These are phyloP conservation scores for Otis tarda DNA, from an alignment of 2,113 vertebrate genomes.

Conservation along the genomic window DNA sequence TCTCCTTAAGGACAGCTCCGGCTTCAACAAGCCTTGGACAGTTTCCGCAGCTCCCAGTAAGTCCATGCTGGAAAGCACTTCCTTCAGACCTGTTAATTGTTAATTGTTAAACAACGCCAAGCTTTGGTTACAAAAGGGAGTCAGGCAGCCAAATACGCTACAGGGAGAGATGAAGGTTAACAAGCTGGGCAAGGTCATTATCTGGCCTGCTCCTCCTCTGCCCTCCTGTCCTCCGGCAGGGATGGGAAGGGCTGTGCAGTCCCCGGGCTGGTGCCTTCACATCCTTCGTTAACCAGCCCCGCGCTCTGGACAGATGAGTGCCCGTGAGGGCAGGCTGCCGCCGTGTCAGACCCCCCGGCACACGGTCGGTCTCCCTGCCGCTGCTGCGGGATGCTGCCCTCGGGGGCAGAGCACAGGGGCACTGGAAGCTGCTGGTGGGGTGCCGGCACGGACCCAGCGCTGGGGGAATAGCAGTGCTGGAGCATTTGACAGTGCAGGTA, in stretches of 20 bases:
- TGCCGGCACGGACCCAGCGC: too few species aligned
- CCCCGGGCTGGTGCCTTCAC: not conserved
- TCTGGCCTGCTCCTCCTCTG: not conserved
- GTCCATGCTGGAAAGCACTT: not conserved
- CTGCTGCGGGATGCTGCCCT: not conserved
- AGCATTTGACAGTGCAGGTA: not conserved
- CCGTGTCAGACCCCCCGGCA: not conserved
- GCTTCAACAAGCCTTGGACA: not conserved
- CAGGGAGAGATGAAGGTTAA: conserved; percentile 22
- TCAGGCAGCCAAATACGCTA: not conserved
- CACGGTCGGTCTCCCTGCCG: not conserved
- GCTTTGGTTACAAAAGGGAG: not conserved
- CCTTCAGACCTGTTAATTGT: not conserved
- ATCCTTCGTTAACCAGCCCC: not conserved
- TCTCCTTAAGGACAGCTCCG: not conserved
- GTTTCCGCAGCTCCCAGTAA: not conserved
- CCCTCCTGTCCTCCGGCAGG: not conserved
- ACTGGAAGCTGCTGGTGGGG: not conserved
- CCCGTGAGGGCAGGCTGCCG: rapidly evolving
- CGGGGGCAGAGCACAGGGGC: not conserved
- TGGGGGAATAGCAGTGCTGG: not conserved
- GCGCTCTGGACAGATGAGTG: not conserved
- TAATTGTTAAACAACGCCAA: conserved; percentile 30
- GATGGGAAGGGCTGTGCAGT: not conserved
- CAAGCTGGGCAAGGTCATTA: not conserved